phyloP scores from a whole-genome alignment of 2,113 vertebrate genomes.

The Hystrix cristata region DNA sequence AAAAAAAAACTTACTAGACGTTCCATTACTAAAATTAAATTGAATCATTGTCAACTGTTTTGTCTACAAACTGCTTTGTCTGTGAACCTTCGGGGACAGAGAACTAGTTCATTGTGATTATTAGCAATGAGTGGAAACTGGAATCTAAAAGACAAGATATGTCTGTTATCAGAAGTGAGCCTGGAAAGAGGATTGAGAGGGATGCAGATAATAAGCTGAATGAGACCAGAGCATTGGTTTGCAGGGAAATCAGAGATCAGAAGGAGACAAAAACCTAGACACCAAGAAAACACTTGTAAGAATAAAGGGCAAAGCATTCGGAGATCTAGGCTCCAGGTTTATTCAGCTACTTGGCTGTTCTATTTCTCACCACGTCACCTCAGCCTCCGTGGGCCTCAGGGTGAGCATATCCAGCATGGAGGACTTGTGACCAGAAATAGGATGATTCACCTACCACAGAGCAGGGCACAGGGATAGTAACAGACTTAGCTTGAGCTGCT shows the following conservation, averaged over 20 bases:
- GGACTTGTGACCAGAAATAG: background rate
- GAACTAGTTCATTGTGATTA: background rate
- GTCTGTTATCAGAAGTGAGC: background rate
- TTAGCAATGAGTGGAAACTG: background rate
- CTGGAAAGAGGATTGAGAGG: background rate
- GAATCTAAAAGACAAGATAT: background rate
- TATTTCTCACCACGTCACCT: background rate
- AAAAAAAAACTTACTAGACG: background rate
- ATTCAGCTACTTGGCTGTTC: background rate
- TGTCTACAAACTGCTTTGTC: background rate
- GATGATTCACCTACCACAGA: background rate
- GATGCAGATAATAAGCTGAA: background rate
- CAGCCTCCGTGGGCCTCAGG: background rate
- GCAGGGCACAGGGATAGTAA: background rate
- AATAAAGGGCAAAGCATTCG: background rate
- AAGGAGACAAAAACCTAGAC: background rate
- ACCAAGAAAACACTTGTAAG: background rate
- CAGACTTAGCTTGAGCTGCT: background rate
- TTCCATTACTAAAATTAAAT: background rate
- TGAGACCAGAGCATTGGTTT: background rate
- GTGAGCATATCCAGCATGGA: background rate
- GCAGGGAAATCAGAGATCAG: background rate
- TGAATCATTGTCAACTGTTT: background rate
- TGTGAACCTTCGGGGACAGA: background rate
- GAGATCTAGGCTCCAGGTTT: background rate